Conservation (phyloP, 2,888 invertebrate species). For the Kryphioiulus occultus region DNA sequence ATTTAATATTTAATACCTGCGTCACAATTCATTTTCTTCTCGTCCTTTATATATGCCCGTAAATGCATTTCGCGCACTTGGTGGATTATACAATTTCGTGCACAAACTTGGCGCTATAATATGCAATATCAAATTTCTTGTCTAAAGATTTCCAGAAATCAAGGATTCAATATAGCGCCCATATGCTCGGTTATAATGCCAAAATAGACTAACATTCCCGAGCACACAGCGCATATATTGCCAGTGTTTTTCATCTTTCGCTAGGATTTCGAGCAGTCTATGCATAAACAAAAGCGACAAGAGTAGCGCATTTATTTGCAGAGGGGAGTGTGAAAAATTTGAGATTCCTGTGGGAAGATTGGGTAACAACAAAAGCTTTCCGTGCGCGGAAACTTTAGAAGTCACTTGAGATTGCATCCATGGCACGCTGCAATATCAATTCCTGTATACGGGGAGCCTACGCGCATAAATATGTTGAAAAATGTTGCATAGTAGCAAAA, state of each 20-base stretch:
- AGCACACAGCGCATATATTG: not conserved
- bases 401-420: constrained; percentile 47
- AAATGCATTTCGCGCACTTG: not conserved
- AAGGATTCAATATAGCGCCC: constrained; percentile 8
- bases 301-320: constrained; percentile 32
- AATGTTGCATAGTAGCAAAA: not conserved
- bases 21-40: constrained; percentile 36
- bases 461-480: not conserved
- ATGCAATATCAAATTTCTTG: constrained; percentile 3
- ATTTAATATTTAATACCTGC: constrained; percentile 39
- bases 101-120: constrained; percentile 26
- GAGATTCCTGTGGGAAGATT: constrained; percentile 50
- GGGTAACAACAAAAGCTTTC: constrained; percentile 49
- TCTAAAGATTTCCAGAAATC: not conserved
- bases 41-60: not conserved
- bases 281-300: constrained; percentile 40
- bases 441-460: not conserved
- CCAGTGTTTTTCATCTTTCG: not conserved
- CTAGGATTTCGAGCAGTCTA: not conserved
- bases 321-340: constrained; percentile 41
- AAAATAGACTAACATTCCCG: not conserved
- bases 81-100: constrained; percentile 4
- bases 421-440: constrained; percentile 24
- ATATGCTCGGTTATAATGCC: not conserved
- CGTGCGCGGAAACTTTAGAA: constrained; percentile 49